phyloP scores from a whole-genome alignment of 2,888 invertebrate genomes.

The Cheiracanthium punctorium region DNA sequence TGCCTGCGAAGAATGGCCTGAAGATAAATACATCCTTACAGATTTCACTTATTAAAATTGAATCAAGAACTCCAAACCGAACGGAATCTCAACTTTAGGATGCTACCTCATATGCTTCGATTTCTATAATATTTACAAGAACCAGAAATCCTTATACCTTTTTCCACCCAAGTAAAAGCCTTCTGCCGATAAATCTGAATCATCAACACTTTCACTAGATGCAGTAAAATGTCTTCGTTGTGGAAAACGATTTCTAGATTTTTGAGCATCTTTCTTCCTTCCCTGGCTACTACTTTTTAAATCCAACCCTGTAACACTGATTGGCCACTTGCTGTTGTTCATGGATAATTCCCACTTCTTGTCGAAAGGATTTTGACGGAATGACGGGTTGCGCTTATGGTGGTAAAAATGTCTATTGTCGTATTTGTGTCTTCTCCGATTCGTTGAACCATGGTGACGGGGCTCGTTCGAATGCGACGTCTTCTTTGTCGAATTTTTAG shows the following conservation, averaged over 20 bases:
- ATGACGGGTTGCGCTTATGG: background rate
- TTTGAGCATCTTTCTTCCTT: background rate
- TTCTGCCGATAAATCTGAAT: background rate
- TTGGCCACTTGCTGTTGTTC: background rate
- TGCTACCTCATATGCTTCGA: no score
- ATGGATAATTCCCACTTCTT: no score
- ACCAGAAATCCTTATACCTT: constrained; percentile 51
- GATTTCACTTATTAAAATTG: no score
- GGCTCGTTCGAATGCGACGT: background rate
- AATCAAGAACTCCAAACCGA: no score
- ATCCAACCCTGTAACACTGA: background rate
- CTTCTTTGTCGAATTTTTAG: background rate
- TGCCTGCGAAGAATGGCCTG: no score
- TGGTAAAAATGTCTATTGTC: background rate
- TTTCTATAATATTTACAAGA: no score
- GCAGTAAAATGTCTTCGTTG: background rate
- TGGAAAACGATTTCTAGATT: background rate
- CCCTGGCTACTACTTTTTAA: background rate
- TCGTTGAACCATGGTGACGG: background rate
- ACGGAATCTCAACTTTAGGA: no score
- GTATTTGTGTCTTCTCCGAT: background rate
- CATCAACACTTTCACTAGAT: background rate
- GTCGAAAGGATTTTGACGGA: background rate
- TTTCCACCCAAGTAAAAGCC: constrained; percentile 32
- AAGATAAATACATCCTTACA: no score